Evolutionary conservation across 2,888 invertebrate genomes (phyloP).

Genomic region (Dermolepida albohirtum): DNA sequence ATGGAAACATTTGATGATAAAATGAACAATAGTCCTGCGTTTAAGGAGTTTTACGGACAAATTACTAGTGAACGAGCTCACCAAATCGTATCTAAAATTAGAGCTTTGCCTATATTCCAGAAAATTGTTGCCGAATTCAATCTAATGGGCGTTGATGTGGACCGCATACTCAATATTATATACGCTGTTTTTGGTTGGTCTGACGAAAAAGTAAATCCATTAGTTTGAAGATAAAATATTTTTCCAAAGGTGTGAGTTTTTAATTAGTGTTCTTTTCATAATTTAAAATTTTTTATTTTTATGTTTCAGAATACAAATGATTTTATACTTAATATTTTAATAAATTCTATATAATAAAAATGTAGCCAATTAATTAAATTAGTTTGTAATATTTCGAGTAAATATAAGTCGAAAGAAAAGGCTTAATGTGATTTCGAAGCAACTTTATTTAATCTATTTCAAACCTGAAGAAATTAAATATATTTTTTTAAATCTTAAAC

Average conservation of each 20-base stretch:
- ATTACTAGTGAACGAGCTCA: constrained; percentile 47
- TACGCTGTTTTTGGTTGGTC: constrained; percentile 51
- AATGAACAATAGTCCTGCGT: constrained; percentile 49
- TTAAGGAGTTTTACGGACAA: constrained; percentile 50
- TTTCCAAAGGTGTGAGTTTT: too few species aligned
- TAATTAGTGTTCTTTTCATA: not conserved
- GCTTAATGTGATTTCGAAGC: too few species aligned
- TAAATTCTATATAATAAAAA: too few species aligned
- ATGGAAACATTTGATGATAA: constrained; percentile 48
- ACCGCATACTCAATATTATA: constrained; percentile 45
- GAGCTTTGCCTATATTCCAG: constrained; percentile 49
- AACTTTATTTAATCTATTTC: too few species aligned
- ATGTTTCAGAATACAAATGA: too few species aligned
- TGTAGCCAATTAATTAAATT: too few species aligned
- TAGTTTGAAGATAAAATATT: not conserved
- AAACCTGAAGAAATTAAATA: too few species aligned
- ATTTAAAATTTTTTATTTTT: too few species aligned
- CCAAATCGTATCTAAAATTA: constrained; percentile 49
- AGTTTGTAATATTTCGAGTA: too few species aligned
- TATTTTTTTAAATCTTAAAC: too few species aligned
- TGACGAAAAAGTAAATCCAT: constrained; percentile 12
- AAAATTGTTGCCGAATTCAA: constrained; percentile 46
- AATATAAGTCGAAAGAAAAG: too few species aligned
- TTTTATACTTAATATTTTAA: too few species aligned
- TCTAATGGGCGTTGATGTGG: constrained; percentile 50